Evolutionary conservation across 1,140 invertebrate species (phyloP).

Genomic region (Meloidogyne hapla): DNA sequence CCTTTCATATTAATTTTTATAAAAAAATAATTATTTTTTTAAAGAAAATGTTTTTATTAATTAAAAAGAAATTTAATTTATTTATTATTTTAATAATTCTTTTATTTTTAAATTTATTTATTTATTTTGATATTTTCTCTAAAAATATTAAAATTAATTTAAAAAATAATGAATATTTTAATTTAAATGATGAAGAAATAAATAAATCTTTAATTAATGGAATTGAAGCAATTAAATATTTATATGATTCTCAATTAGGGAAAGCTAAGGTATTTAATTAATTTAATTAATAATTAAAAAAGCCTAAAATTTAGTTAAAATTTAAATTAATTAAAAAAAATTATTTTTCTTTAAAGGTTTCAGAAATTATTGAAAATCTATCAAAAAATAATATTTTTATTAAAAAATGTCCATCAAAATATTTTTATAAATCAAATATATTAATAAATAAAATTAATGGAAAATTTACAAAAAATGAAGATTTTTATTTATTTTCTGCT

Average conservation of each 20-base stretch:
- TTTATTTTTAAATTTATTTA: constrained; percentile 3
- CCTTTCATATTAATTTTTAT: not conserved
- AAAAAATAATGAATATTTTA: not conserved
- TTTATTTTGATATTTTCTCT: not conserved
- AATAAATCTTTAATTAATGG: constrained; percentile 16
- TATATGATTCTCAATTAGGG: constrained; percentile 13
- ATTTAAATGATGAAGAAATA: not conserved
- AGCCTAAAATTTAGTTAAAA: not conserved
- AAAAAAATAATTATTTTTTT: not conserved
- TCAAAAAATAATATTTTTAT: not conserved
- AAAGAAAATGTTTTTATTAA: not conserved
- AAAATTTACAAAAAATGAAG: constrained; percentile 28
- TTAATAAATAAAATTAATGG: not conserved
- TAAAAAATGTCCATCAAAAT: not conserved
- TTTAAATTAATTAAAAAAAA: not conserved
- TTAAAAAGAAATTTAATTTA: not conserved
- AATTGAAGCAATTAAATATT: constrained; percentile 18
- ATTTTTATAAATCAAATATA: constrained; percentile 1
- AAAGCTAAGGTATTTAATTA: constrained; percentile 17
- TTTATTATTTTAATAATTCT: not conserved
- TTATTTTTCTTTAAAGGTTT: not conserved
- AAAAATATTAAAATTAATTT: not conserved
- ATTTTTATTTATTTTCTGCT: constrained; percentile 28
- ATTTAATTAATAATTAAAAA: not conserved
- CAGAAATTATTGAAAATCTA: not conserved